Evolutionary conservation across 2,113 vertebrate species (phyloP).

Genomic region (Myotis brandtii): DNA sequence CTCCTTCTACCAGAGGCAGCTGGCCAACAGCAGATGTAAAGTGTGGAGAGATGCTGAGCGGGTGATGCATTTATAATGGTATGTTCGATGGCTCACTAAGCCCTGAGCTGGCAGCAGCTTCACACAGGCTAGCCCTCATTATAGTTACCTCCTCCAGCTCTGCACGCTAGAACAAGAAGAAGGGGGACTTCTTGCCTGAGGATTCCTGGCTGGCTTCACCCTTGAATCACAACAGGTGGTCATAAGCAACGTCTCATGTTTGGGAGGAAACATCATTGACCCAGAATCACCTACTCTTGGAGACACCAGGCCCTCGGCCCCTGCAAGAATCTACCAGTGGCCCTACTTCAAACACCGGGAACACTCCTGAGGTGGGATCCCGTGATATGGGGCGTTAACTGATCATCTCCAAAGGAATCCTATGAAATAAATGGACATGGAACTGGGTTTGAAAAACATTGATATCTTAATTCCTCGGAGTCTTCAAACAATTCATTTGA

Average conservation of each 20-base stretch:
- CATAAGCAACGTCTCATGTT: not conserved
- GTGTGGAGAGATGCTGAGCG: not conserved
- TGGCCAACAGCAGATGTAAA: conserved; percentile 46
- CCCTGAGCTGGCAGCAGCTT: not conserved
- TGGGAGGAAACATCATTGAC: not conserved
- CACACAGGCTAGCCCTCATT: not conserved
- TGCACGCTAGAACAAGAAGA: conserved; percentile 33
- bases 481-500: too few relatives aligned
- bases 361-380: too few relatives aligned
- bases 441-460: too few relatives aligned
- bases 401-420: too few relatives aligned
- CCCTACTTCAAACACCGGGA: not conserved
- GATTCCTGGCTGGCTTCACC: not conserved
- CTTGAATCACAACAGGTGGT: not conserved
- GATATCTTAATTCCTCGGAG: too few relatives aligned
- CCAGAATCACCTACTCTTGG: not conserved
- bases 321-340: not conserved
- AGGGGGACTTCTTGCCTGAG: not conserved
- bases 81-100: not conserved
- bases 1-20: conserved; percentile 18
- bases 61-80: not conserved
- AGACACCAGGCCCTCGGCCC: not conserved
- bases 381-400: too few relatives aligned
- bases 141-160: not conserved
- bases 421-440: too few relatives aligned